These are phyloP conservation scores for Prosapia bicincta DNA, from an alignment of 2,888 invertebrate species.

Conservation along the genomic window DNA sequence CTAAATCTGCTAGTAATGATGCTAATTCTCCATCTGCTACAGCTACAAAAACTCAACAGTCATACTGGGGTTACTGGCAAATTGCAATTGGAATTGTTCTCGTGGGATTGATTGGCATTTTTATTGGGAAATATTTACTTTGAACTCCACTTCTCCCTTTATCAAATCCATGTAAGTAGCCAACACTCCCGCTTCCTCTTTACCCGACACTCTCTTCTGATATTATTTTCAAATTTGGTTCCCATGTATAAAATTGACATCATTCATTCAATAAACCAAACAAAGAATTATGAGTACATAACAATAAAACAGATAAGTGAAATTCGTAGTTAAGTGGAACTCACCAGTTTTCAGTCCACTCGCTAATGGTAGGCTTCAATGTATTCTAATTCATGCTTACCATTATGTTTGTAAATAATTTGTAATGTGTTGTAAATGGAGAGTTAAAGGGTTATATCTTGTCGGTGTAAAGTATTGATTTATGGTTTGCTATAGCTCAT, in stretches of 20 bases:
- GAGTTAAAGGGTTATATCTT: constrained; percentile 16
- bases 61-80: no score
- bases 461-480: background rate
- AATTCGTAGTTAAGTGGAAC: background rate
- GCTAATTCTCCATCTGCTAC: background rate
- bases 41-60: background rate
- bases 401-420: constrained; percentile 26
- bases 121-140: background rate
- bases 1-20: background rate
- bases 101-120: background rate
- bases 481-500: background rate
- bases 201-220: background rate
- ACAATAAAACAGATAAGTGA: background rate
- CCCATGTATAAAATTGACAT: background rate
- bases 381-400: background rate
- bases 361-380: background rate
- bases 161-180: background rate
- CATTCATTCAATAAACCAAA: background rate
- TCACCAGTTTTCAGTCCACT: background rate
- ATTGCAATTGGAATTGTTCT: background rate
- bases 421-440: constrained; percentile 29
- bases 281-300: background rate
- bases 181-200: background rate
- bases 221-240: background rate
- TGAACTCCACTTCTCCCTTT: background rate